phyloP scores from a whole-genome alignment of 2,888 invertebrate genomes.

The Calliopum simillimum region DNA sequence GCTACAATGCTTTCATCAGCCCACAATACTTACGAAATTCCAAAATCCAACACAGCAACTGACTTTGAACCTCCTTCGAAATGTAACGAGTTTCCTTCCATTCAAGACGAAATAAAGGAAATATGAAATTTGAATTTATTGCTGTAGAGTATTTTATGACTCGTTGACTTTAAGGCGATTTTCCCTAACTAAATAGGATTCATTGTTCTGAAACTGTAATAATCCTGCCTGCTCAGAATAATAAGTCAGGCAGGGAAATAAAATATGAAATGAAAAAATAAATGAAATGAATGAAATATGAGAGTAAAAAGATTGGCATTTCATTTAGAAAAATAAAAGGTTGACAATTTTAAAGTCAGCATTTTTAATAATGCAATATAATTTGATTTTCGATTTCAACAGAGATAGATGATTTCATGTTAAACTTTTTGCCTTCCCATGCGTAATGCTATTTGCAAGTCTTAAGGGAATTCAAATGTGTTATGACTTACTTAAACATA shows the following conservation, averaged over 20 bases:
- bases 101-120: slow-evolving; percentile 7
- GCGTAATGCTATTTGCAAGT: too few species aligned
- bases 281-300: too few species aligned
- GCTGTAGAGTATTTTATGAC: slow-evolving; percentile 4
- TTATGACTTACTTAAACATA: too few species aligned
- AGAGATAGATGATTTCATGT: too few species aligned
- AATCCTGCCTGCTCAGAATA: not conserved
- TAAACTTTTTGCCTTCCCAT: too few species aligned
- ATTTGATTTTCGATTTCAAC: too few species aligned
- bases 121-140: slow-evolving; percentile 1
- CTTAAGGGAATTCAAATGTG: too few species aligned
- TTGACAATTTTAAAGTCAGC: too few species aligned
- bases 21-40: not conserved
- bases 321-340: too few species aligned
- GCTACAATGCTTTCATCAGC: not conserved
- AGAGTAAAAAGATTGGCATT: too few species aligned
- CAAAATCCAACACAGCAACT: not conserved
- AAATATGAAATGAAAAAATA: too few species aligned
- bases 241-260: slow-evolving; percentile 1
- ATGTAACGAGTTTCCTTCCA: not conserved
- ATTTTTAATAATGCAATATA: too few species aligned
- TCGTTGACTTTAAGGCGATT: slow-evolving; percentile 16
- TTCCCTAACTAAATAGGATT: slow-evolving; percentile 13
- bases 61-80: not conserved
- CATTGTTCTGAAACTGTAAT: slow-evolving; percentile 18